Evolutionary conservation across 2,113 vertebrate species (phyloP), one percentile per base, ranked within the genome.

Genomic region (Rhodinocichla rosea): DNA sequence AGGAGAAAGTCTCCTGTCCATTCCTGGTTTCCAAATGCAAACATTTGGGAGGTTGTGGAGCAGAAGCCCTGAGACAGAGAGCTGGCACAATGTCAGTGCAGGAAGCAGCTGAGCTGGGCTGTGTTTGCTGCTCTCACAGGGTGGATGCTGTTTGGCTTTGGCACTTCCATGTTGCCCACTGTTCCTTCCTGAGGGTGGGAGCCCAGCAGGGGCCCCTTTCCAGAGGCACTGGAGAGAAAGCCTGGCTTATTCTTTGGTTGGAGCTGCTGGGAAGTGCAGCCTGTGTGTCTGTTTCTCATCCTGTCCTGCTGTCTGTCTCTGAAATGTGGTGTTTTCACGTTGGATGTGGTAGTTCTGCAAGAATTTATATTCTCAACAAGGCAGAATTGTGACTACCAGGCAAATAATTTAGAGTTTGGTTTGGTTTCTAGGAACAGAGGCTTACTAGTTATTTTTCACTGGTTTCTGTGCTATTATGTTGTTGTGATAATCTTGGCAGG

Each of bases 401-500:
- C 73, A 90, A 85, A 96, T 75, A 11, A 57, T 90, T 92, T 76
- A 30, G 71, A 86, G 75, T 90, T 90, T 3, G 8, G 86, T 56
- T 78, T 94, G 69, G 76, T 87, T 93, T 94, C 90, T 76, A 88
- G 92, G 75, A 89, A 65, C 63, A 73, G 81, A 83, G 82, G 47
- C 70, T 94, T 86, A 23, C 53, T 42, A 70, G 91, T 95, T 97
- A 94, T 96, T 97, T 96, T 97, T 94, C 87, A 91, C 55, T 91
- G 82, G 53, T 89, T 96, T 96, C 90, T 94, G 81, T 92, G 94
- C 93, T 95, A 89, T 94, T 92, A 96, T 80, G 92, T 91, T 94
- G 96, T 90, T 95, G 90, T 96, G 90, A 95, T 96, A 95, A 96
- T 97, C 95, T 97, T 97, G 95, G 96, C 95, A 96, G 84, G 93